These are phyloP conservation scores for Acipenser transmontanus DNA, from an alignment of 2,797 vertebrate genomes.

Conservation along the genomic window DNA sequence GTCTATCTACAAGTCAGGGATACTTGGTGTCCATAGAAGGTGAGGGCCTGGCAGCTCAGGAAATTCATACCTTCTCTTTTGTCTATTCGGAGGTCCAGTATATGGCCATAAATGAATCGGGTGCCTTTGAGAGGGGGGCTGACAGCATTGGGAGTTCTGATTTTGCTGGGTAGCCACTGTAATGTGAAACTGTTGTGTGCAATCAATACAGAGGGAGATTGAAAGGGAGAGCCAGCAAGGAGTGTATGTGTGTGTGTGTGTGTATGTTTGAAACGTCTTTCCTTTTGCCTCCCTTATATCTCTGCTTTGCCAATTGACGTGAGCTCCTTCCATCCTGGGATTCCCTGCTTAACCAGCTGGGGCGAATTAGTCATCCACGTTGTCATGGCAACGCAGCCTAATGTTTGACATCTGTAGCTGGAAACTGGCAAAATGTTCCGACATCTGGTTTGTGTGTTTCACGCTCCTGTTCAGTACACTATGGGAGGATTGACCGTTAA, in stretches of 20 bases:
- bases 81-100: neutral
- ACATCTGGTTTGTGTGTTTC: constrained; percentile 52
- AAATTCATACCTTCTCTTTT: too few species aligned
- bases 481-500: constrained; percentile 19
- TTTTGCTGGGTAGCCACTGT: too few species aligned
- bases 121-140: neutral
- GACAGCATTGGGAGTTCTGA: neutral
- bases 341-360: constrained; percentile 51
- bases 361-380: constrained; percentile 56
- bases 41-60: too few species aligned
- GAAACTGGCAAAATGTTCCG: constrained; percentile 37
- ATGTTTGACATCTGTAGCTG: constrained; percentile 50
- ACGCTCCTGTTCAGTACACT: constrained; percentile 21
- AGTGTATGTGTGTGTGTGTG: neutral
- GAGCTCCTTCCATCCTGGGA: constrained; percentile 28
- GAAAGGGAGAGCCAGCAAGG: neutral
- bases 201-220: neutral
- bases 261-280: neutral
- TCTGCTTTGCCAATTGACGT: constrained; percentile 26
- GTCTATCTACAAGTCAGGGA: constrained; percentile 27
- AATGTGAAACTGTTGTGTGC: too few species aligned
- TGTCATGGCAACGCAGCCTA: constrained; percentile 45
- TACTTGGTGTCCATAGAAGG: too few species aligned
- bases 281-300: constrained; percentile 8
- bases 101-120: neutral